Percentiles rank a stretch among this genome's conserved stretches.
Conservation (phyloP, 2,888 invertebrate genomes). For the Eristalinus sepulchralis region DNA sequence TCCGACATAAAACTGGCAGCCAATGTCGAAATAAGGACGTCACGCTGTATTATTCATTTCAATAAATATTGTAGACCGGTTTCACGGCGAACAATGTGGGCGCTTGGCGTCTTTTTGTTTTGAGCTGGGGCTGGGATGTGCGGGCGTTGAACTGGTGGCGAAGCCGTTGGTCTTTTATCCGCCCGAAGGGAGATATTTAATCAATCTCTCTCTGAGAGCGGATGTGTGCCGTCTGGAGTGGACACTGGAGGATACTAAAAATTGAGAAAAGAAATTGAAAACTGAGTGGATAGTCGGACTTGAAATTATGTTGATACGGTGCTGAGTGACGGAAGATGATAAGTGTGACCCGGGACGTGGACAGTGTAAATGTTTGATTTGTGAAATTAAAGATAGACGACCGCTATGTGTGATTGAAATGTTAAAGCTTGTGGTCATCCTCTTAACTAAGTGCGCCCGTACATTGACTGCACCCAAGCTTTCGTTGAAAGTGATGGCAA, state of each 20-base stretch:
- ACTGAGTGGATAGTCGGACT: not conserved
- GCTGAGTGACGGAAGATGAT: not conserved
- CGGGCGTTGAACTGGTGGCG: constrained; percentile 14
- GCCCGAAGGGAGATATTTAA: constrained; percentile 33
- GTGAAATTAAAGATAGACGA: not conserved
- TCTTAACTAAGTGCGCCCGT: too few species aligned
- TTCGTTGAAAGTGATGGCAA: too few species aligned
- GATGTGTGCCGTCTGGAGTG: not conserved
- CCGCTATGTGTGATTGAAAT: too few species aligned
- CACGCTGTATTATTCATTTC: constrained; percentile 60
- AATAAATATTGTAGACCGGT: constrained; percentile 60
- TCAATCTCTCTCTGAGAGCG: constrained; percentile 21
- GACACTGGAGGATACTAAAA: not conserved
- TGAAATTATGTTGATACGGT: not conserved
- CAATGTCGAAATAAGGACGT: constrained; percentile 54
- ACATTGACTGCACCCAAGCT: too few species aligned
- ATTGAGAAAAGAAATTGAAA: not conserved
- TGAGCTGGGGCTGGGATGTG: constrained; percentile 17
- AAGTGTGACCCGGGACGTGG: not conserved
- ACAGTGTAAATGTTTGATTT: not conserved
- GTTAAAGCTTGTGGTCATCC: too few species aligned
- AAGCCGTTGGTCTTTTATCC: constrained; percentile 29
- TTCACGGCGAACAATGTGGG: constrained; percentile 49
- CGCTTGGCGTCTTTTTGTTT: not conserved
- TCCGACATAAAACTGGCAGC: not conserved